Base-by-base conservation (phyloP, 2,797 vertebrate genomes). In the Danionella dracula region DNA sequence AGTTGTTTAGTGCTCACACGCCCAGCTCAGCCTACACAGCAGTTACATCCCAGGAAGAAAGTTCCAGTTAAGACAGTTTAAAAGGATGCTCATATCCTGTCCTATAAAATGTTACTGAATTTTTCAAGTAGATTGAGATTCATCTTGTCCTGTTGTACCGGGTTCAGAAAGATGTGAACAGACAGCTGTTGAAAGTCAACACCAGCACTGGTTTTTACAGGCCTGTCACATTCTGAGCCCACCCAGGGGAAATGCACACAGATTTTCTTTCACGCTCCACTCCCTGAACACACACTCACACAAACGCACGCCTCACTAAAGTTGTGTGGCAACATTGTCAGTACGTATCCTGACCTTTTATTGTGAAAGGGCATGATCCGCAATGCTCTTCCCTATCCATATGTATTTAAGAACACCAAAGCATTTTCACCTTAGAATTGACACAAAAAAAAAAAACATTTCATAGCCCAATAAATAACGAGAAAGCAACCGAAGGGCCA, bases 121-220 rank as follows among this genome's bases (percentile, higher is more conserved):
- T 54, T 13, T 20, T 16, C 19, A 44, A 64, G 13, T 44, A 40
- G 49, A 46, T 46, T 46, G 31, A 19, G 21, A 46, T 55, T 29
- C 0, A 46, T 17, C 20, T 45, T 55, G 45, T 37, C 50, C 40
- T 55, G 40, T 37, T 55, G 50, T 46, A 35, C 17, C 11, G 17
- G n/a, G 19, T 32, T 34, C 45, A 35, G 46, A 34, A 50, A 65
- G 54, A 69, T 45, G 50, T 50, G 58, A 69, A 68, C 45, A 61
- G 70, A 69, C 73, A 75, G 73, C 70, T 69, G 73, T 17, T 66
- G 73, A 71, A 75, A 75, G 61, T 60, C 40, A 38, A 65, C 61
- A 55, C 62, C 41, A 41, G 56, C 45, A 45, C 69, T 61, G 69
- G 34, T 69, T 75, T 69, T 75, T 60, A 75, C 60, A 72, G 60